Evolutionary conservation across 2,113 vertebrate genomes (phyloP).

Genomic region (Phalacrocorax pelagicus): DNA sequence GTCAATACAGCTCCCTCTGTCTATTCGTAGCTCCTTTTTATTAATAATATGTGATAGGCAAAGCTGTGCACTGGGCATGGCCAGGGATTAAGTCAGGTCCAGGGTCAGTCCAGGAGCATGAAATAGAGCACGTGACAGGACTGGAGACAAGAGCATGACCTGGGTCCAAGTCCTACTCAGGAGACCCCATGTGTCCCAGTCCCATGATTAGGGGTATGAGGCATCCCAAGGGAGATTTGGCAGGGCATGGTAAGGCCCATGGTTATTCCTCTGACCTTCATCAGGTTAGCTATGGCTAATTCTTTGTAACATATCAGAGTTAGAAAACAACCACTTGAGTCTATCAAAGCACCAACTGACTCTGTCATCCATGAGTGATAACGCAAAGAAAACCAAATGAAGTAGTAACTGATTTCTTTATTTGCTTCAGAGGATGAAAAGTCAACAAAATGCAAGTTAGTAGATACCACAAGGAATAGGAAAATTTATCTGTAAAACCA

Average conservation of each 20-base stretch:
- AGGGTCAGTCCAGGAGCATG: neutral
- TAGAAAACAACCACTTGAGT: neutral
- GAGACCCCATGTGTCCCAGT: neutral
- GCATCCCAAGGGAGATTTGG: neutral
- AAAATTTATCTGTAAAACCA: neutral
- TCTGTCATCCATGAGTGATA: neutral
- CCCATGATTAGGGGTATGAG: neutral
- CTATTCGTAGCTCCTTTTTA: neutral
- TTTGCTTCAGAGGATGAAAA: neutral
- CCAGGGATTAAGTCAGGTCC: neutral
- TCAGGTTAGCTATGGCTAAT: neutral
- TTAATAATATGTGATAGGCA: neutral
- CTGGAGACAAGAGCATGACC: neutral
- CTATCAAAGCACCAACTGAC: neutral
- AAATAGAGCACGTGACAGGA: neutral
- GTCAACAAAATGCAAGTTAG: neutral
- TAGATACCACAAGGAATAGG: neutral
- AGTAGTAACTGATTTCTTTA: neutral
- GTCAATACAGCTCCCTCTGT: neutral
- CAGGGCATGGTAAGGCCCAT: neutral
- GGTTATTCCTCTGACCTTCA: neutral
- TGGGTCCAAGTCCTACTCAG: too few relatives aligned
- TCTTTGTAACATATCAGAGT: neutral
- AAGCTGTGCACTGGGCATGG: too few relatives aligned
- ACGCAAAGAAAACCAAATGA: neutral